A percentile compares a stretch with the other conserved stretches of the same genome.
These are phyloP conservation scores for Himalopsyche anomala DNA, from an alignment of 2,888 invertebrate species.

Conservation along the genomic window DNA sequence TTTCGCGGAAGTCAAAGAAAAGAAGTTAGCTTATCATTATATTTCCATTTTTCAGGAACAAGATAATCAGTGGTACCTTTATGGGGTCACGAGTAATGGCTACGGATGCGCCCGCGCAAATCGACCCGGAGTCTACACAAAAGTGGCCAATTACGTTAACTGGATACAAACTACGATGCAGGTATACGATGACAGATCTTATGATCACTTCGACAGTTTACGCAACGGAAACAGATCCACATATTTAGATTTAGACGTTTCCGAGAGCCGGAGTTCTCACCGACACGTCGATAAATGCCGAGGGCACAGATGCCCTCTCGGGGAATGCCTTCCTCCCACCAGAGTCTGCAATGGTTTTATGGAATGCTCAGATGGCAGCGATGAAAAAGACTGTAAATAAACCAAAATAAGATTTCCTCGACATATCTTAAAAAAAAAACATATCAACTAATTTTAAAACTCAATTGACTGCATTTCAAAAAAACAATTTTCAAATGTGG, in stretches of 20 bases:
- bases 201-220: slow-evolving; percentile 66
- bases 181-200: slow-evolving; percentile 68
- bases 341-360: slow-evolving; percentile 87
- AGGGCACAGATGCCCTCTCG: slow-evolving; percentile 86
- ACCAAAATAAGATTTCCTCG: slow-evolving; percentile 73
- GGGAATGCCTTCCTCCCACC: slow-evolving; percentile 83
- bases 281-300: slow-evolving; percentile 74
- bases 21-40: too few species aligned
- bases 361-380: slow-evolving; percentile 87
- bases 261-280: slow-evolving; percentile 71
- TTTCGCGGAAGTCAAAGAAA: too few species aligned
- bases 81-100: slow-evolving; percentile 87
- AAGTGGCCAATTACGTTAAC: slow-evolving; percentile 84
- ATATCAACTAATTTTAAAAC: slow-evolving; percentile 44
- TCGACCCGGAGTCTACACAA: slow-evolving; percentile 88
- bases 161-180: slow-evolving; percentile 82
- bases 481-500: neutral
- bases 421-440: slow-evolving; percentile 57
- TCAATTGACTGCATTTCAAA: neutral
- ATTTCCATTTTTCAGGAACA: slow-evolving; percentile 70
- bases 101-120: slow-evolving; percentile 88
- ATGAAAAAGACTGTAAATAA: slow-evolving; percentile 80
- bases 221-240: slow-evolving; percentile 70
- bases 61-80: slow-evolving; percentile 74
- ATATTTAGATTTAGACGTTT: slow-evolving; percentile 72